A percentile compares a stretch with the other conserved stretches of the same genome.
Evolutionary conservation across 2,113 vertebrate genomes (phyloP).

Genomic region (Benitochromis conjunctus): DNA sequence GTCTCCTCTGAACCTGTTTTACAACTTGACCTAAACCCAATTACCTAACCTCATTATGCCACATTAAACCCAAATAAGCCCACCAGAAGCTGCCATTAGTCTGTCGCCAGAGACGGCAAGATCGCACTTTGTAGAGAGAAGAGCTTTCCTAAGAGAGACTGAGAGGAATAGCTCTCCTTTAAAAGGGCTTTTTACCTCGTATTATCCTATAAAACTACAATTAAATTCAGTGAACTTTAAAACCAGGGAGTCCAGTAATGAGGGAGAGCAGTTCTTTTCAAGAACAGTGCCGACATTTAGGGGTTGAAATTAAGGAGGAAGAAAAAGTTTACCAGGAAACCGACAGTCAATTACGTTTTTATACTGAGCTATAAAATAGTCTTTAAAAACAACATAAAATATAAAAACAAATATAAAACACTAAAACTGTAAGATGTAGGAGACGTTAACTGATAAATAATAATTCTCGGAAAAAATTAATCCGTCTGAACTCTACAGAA

Average conservation of each 20-base stretch:
- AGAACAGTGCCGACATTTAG: constrained; percentile 50
- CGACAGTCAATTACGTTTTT: not conserved
- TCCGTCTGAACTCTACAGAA: not conserved
- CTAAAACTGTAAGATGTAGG: not conserved
- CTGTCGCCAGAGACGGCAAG: constrained; percentile 58
- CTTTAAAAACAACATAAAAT: not conserved
- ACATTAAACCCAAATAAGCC: constrained; percentile 79
- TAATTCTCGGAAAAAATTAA: not conserved
- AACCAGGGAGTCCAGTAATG: constrained; percentile 62
- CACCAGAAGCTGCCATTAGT: constrained; percentile 70
- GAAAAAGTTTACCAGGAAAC: constrained; percentile 38
- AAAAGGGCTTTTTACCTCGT: constrained; percentile 66
- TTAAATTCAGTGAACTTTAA: constrained; percentile 77
- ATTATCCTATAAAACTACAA: constrained; percentile 76
- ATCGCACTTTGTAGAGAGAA: constrained; percentile 63
- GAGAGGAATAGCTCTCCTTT: constrained; percentile 65
- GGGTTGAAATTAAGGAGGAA: constrained; percentile 36
- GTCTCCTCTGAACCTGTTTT: constrained; percentile 73
- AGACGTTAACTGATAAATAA: not conserved
- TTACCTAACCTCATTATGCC: constrained; percentile 78
- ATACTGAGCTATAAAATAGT: not conserved
- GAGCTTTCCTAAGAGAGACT: constrained; percentile 57
- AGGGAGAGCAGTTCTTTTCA: constrained; percentile 48
- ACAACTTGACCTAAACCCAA: constrained; percentile 77
- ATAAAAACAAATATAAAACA: not conserved